phyloP scores from a whole-genome alignment of 2,113 vertebrate genomes.

The Charina bottae region DNA sequence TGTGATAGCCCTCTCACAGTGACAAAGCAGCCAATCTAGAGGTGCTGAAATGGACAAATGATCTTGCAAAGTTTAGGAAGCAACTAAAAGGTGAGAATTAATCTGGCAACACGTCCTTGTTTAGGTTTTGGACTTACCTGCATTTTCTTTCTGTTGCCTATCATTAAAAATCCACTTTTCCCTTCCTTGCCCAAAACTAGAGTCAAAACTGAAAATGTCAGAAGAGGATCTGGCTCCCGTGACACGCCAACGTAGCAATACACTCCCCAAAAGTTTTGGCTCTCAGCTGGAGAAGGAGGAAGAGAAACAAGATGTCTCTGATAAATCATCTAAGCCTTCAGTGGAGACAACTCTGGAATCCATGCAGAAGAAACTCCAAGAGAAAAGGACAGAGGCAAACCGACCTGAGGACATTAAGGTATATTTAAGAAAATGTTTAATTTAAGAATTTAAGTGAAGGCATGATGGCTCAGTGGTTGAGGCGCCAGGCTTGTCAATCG shows the following conservation, averaged over 20 bases:
- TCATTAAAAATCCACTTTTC: not conserved
- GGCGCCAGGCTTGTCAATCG: too few relatives aligned
- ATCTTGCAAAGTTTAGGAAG: slow-evolving; percentile 92
- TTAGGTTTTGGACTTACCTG: not conserved
- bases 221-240: slow-evolving; percentile 90
- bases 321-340: slow-evolving; percentile 84
- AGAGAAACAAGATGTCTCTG: slow-evolving; percentile 75
- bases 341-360: slow-evolving; percentile 88
- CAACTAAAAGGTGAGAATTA: slow-evolving; percentile 88
- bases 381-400: slow-evolving; percentile 86
- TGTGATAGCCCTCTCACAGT: slow-evolving; percentile 88
- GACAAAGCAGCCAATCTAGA: slow-evolving; percentile 95
- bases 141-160: not conserved
- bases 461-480: too few relatives aligned
- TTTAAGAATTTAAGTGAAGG: too few relatives aligned
- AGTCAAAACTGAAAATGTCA: slow-evolving; percentile 89
- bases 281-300: slow-evolving; percentile 93
- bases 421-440: not conserved
- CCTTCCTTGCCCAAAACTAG: slow-evolving; percentile 65
- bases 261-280: slow-evolving; percentile 95
- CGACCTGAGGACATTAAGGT: slow-evolving; percentile 96
- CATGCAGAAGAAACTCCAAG: slow-evolving; percentile 89
- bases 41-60: slow-evolving; percentile 94
- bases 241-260: slow-evolving; percentile 94
- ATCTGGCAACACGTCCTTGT: rapidly evolving